These are phyloP conservation scores for Fratercula arctica DNA, from an alignment of 2,797 vertebrate species.

Conservation along the genomic window DNA sequence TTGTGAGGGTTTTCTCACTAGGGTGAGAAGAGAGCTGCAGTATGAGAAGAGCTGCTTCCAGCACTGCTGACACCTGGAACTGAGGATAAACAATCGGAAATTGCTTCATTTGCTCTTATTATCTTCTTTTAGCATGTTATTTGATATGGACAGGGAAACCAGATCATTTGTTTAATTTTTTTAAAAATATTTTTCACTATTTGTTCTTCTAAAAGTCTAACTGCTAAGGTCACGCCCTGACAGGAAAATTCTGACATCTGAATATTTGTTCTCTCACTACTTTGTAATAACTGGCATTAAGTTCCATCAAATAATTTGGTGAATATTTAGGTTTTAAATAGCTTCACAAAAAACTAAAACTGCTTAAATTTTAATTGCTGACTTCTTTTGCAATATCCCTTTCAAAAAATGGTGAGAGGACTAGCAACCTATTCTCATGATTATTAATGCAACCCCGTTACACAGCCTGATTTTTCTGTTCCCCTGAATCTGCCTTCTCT, in stretches of 20 bases:
- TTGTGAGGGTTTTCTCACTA: background rate
- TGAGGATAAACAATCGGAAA: background rate
- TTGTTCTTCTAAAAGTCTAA: background rate
- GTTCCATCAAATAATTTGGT: background rate
- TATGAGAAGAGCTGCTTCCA: background rate
- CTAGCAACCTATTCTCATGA: background rate
- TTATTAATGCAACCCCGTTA: background rate
- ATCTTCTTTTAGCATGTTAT: background rate
- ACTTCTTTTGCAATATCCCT: background rate
- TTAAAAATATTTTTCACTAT: background rate
- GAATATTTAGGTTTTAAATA: background rate
- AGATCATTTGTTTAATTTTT: background rate
- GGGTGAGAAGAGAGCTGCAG: background rate
- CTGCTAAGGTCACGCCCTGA: background rate
- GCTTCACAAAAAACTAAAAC: background rate
- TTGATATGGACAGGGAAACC: background rate
- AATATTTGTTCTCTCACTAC: background rate
- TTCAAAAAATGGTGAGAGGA: background rate
- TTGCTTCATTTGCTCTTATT: background rate
- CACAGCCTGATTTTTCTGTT: background rate
- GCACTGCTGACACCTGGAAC: background rate
- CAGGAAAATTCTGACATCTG: background rate
- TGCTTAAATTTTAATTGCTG: background rate
- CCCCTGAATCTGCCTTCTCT: background rate
- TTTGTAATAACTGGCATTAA: background rate